These are phyloP conservation scores for Erannis defoliaria DNA, from an alignment of 2,888 invertebrate genomes.

Conservation along the genomic window DNA sequence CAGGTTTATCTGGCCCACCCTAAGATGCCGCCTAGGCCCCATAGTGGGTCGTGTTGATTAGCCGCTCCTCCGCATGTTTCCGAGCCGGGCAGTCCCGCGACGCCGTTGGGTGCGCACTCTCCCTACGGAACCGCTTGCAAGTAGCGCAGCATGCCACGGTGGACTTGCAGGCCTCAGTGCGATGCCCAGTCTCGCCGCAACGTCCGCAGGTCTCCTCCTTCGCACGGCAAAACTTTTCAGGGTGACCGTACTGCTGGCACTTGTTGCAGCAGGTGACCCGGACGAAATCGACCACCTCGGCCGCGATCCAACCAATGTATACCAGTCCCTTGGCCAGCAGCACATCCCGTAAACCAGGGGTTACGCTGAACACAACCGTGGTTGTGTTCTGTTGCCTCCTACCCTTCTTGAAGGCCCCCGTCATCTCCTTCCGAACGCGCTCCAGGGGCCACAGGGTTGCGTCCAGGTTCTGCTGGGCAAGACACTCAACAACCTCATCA, in stretches of 20 bases:
- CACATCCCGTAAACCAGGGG: conserved; percentile 5
- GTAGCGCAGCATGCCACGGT: conserved; percentile 40
- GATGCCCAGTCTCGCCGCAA: conserved; percentile 46
- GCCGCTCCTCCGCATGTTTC: conserved; percentile 30
- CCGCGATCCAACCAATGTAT: conserved; percentile 13
- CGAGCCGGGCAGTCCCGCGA: conserved; percentile 42
- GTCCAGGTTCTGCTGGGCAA: background rate
- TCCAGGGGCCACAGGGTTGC: conserved; percentile 1
- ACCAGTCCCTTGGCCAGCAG: background rate
- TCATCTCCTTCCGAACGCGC: background rate
- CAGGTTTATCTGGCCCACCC: background rate
- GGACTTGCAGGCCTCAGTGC: conserved; percentile 20
- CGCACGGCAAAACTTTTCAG: conserved; percentile 46
- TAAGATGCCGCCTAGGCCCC: background rate
- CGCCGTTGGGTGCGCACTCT: conserved; percentile 40
- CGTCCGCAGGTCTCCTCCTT: conserved; percentile 32
- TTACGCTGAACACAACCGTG: conserved; percentile 12
- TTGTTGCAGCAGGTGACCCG: conserved; percentile 45
- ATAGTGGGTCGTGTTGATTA: conserved; percentile 20
- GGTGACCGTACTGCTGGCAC: conserved; percentile 57
- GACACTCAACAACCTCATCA: conserved; percentile 5
- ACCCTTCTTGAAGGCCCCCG: conserved; percentile 19
- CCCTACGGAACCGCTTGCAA: conserved; percentile 37
- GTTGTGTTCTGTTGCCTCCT: no score
- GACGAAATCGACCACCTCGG: conserved; percentile 14